phyloP scores from a whole-genome alignment of 1,140 invertebrate species.

The Drosophila repleta region DNA sequence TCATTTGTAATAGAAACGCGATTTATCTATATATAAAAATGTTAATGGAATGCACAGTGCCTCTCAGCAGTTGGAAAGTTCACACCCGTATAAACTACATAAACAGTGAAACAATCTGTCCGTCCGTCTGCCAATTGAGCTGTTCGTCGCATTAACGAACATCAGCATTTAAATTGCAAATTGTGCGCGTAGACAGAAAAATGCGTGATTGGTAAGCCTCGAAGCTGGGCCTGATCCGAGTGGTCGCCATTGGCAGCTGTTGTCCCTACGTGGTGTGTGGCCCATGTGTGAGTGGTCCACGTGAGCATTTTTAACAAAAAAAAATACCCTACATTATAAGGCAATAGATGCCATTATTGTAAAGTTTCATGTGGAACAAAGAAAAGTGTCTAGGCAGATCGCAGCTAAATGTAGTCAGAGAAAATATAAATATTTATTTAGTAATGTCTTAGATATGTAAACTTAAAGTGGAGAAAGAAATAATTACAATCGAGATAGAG shows the following conservation, averaged over 20 bases:
- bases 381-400: too few species aligned
- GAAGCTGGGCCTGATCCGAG: not conserved
- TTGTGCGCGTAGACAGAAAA: conserved; percentile 63
- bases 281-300: too few species aligned
- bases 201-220: conserved; percentile 42
- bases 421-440: too few species aligned
- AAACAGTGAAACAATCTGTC: conserved; percentile 58
- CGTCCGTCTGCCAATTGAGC: conserved; percentile 50
- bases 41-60: conserved; percentile 60
- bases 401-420: too few species aligned
- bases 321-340: not conserved
- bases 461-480: too few species aligned
- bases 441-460: too few species aligned
- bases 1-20: conserved; percentile 57
- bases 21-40: conserved; percentile 65
- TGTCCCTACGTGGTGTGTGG: not conserved
- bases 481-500: too few species aligned
- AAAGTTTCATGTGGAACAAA: too few species aligned
- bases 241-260: not conserved
- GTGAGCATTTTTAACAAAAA: not conserved
- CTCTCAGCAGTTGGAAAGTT: conserved; percentile 37
- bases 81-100: conserved; percentile 44
- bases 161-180: conserved; percentile 79
- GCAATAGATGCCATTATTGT: too few species aligned
- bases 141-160: conserved; percentile 66